These are phyloP conservation scores for Hippocampus abdominalis DNA, from an alignment of 2,113 vertebrate species.

Conservation along the genomic window DNA sequence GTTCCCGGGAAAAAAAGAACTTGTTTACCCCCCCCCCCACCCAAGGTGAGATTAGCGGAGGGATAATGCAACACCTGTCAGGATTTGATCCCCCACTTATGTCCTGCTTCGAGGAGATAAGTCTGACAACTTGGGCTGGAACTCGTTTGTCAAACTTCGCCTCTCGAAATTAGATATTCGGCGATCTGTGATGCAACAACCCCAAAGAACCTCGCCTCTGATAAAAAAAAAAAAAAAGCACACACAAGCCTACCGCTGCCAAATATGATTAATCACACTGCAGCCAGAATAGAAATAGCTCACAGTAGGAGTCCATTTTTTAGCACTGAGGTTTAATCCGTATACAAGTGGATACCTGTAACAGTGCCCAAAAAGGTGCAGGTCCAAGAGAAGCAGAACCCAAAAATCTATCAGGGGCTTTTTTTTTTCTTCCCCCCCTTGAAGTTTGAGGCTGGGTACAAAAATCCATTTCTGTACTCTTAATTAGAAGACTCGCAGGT, in stretches of 20 bases:
- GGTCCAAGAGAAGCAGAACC: not conserved
- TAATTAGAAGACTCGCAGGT: not conserved
- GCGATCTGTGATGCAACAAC: not conserved
- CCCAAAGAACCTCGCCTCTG: not conserved
- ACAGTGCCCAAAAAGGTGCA: not conserved
- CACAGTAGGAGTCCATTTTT: not conserved
- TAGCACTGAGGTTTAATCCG: not conserved
- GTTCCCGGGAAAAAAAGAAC: not conserved
- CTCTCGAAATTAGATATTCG: not conserved
- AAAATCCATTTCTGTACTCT: not conserved
- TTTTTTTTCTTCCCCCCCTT: no score
- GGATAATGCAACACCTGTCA: conserved; percentile 5
- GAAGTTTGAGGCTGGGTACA: not conserved
- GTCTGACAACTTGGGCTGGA: not conserved
- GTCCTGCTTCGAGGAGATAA: not conserved
- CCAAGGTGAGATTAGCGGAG: not conserved
- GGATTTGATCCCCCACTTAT: conserved; percentile 3
- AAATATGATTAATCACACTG: not conserved
- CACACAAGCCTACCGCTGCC: not conserved
- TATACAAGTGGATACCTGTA: not conserved
- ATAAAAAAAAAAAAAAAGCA: conserved; percentile 2
- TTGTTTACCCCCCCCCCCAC: not conserved
- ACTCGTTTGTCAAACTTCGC: not conserved
- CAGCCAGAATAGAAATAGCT: not conserved
- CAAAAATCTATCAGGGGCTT: no score